Evolutionary conservation across 2,888 invertebrate species (phyloP).

Genomic region (Chaetogeoica ovagalla): DNA sequence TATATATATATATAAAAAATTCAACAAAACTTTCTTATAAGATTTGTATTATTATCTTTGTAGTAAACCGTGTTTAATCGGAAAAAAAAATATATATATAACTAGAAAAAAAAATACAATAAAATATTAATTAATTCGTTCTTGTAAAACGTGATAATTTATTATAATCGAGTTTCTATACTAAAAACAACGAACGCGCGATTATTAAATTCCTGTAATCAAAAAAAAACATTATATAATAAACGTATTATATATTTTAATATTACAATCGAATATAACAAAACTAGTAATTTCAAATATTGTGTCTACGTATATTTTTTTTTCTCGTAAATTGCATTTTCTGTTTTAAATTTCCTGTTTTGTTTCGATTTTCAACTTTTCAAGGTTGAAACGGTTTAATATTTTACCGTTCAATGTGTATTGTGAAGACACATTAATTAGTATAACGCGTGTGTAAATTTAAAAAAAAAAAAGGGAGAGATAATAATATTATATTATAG

Average conservation of each 20-base stretch:
- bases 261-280: not conserved
- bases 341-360: conserved; percentile 24
- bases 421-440: conserved; percentile 7
- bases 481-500: conserved; percentile 4
- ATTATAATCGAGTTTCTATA: too few species aligned
- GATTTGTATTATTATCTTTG: too few species aligned
- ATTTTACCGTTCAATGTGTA: not conserved
- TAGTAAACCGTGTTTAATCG: too few species aligned
- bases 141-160: too few species aligned
- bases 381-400: conserved; percentile 33
- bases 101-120: too few species aligned
- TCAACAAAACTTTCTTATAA: too few species aligned
- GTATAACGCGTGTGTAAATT: conserved; percentile 16
- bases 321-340: not conserved
- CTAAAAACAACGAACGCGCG: too few species aligned
- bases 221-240: too few species aligned
- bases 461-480: not conserved
- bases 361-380: conserved; percentile 27
- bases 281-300: not conserved
- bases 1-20: too few species aligned
- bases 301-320: not conserved
- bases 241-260: not conserved
- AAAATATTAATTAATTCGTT: too few species aligned
- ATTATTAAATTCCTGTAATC: too few species aligned
- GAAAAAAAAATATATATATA: too few species aligned